A percentile compares a stretch with the other conserved stretches of the same genome.
phyloP scores from a whole-genome alignment of 2,797 vertebrate species.

The Fundulus diaphanus region DNA sequence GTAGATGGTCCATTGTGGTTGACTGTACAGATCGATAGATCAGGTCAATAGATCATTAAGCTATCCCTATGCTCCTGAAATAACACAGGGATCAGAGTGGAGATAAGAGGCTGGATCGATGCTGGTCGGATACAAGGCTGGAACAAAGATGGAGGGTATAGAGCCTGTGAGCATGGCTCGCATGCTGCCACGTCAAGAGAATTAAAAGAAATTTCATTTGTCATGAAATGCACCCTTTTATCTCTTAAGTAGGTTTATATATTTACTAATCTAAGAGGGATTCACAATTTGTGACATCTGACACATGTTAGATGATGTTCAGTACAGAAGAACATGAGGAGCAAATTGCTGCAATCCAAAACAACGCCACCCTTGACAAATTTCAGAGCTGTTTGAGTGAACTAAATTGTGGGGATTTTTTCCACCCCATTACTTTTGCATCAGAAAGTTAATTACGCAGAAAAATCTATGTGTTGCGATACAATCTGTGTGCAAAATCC shows the following conservation, averaged over 20 bases:
- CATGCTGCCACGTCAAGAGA: background rate
- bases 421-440: slow-evolving; percentile 5
- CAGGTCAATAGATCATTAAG: slow-evolving; percentile 82
- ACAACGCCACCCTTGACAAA: background rate
- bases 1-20: slow-evolving; percentile 70
- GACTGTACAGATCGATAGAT: slow-evolving; percentile 72
- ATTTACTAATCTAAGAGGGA: background rate
- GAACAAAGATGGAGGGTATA: slow-evolving; percentile 26
- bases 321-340: background rate
- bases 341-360: slow-evolving; percentile 4
- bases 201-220: background rate
- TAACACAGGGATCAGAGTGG: slow-evolving; percentile 79
- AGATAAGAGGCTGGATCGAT: slow-evolving; percentile 80
- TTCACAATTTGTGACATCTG: background rate
- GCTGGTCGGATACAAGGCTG: slow-evolving; percentile 46
- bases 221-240: background rate
- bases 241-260: background rate
- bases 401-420: background rate
- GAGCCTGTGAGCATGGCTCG: slow-evolving; percentile 2
- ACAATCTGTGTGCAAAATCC: background rate
- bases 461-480: slow-evolving; percentile 14
- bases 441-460: slow-evolving; percentile 3
- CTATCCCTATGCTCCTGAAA: slow-evolving; percentile 78
- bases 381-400: background rate
- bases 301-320: background rate